Conservation (phyloP, 2,888 invertebrate genomes). For the Hyposoter dolosus region DNA sequence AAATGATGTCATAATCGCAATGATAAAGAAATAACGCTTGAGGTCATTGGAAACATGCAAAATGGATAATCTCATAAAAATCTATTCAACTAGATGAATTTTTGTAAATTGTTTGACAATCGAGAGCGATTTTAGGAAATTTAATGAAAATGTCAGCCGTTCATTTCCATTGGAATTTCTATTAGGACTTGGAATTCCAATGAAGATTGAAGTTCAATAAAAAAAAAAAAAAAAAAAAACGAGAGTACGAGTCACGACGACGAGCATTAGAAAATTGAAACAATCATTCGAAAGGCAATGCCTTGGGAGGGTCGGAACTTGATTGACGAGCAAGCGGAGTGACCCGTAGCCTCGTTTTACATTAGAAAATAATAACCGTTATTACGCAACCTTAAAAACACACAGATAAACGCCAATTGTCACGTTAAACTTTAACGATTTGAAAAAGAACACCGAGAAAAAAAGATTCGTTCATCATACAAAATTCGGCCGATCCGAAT, state of each 20-base stretch:
- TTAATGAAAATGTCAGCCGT: not conserved
- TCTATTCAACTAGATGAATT: not conserved
- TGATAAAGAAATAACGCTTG: not conserved
- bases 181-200: too few relatives aligned
- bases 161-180: not conserved
- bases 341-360: slow-evolving; percentile 29
- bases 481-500: too few relatives aligned
- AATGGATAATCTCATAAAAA: not conserved
- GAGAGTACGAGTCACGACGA: not conserved
- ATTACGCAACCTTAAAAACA: slow-evolving; percentile 38
- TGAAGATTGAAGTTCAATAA: not conserved
- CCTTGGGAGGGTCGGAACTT: slow-evolving; percentile 21
- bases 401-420: slow-evolving; percentile 39
- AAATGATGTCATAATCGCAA: slow-evolving; percentile 18
- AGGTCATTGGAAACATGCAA: not conserved
- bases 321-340: slow-evolving; percentile 11
- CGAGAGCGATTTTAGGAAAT: not conserved
- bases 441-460: not conserved
- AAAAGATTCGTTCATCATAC: not conserved
- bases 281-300: not conserved
- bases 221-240: not conserved
- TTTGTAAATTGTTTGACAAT: not conserved
- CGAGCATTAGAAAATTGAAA: too few relatives aligned
- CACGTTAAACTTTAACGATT: slow-evolving; percentile 51
- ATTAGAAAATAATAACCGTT: slow-evolving; percentile 25